Percentiles rank a stretch among this genome's conserved stretches.
These are phyloP conservation scores for Heliocidaris tuberculata DNA, from an alignment of 35 echinoderm and acorn worm species.

Conservation along the genomic window DNA sequence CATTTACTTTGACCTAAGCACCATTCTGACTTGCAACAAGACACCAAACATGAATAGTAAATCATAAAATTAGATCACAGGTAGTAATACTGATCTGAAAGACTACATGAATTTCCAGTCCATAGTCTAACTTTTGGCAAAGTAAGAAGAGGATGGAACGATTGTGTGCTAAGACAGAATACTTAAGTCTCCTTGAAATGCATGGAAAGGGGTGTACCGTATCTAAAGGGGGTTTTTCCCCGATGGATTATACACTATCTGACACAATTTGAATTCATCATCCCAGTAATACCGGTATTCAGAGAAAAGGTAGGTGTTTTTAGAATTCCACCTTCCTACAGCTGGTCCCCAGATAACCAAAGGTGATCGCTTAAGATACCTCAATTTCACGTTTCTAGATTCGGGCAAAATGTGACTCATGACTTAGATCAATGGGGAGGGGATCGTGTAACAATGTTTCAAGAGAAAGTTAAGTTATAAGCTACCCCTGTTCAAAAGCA, in stretches of 20 bases:
- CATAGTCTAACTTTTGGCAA: neutral
- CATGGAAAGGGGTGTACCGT: neutral
- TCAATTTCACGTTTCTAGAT: neutral
- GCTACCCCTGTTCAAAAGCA: neutral
- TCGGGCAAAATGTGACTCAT: neutral
- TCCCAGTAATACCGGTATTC: neutral
- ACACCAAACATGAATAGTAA: neutral
- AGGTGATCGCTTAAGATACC: neutral
- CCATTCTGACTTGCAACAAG: too few species aligned
- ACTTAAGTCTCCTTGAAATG: neutral
- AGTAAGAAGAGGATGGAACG: neutral
- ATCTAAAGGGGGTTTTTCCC: neutral
- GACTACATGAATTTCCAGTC: too few species aligned
- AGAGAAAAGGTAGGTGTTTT: neutral
- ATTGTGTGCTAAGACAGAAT: neutral
- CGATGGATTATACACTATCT: neutral
- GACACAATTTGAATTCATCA: neutral
- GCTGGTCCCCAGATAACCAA: neutral
- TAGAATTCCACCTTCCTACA: neutral
- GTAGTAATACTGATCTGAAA: neutral
- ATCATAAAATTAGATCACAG: neutral
- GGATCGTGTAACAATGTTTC: neutral
- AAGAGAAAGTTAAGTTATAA: neutral
- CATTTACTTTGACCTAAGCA: too few species aligned
- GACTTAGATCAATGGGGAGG: neutral